Evolutionary conservation across 2,113 vertebrate genomes (phyloP).

Genomic region (Ancistrus triradiatus): DNA sequence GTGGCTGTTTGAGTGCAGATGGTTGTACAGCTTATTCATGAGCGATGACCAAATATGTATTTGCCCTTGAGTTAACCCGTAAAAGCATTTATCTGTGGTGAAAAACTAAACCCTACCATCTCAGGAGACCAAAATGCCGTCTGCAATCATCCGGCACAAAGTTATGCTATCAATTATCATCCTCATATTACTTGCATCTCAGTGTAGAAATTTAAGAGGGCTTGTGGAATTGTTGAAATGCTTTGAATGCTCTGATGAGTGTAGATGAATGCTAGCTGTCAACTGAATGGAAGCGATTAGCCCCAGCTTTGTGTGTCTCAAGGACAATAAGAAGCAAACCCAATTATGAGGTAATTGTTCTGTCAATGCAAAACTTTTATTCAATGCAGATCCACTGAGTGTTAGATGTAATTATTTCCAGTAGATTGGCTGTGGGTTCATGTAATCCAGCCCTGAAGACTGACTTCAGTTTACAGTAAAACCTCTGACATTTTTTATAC

Average conservation of each 20-base stretch:
- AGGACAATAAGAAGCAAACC: conserved; percentile 40
- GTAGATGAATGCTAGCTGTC: conserved; percentile 42
- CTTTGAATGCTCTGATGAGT: conserved; percentile 37
- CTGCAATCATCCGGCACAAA: conserved; percentile 1
- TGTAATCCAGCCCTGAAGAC: conserved; percentile 12
- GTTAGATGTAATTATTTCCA: conserved; percentile 34
- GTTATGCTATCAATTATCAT: conserved; percentile 34
- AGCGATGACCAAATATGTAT: conserved; percentile 27
- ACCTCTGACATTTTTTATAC: conserved; percentile 1
- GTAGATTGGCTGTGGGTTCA: conserved; percentile 18
- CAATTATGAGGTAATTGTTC: conserved; percentile 45
- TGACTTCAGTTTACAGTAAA: conserved; percentile 8
- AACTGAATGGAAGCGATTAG: conserved; percentile 42
- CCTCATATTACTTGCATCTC: conserved; percentile 20
- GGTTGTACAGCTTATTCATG: background rate
- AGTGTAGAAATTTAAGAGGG: conserved; percentile 24
- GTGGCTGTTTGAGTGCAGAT: background rate
- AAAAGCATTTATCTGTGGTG: background rate
- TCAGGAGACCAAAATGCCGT: background rate
- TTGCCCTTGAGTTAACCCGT: conserved; percentile 12
- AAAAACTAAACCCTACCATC: conserved; percentile 1
- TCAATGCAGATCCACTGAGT: conserved; percentile 33
- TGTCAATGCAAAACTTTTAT: conserved; percentile 47
- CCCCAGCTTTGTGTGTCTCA: conserved; percentile 18
- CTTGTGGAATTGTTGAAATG: conserved; percentile 36